A percentile compares a stretch with the other conserved stretches of the same genome.
phyloP scores from a whole-genome alignment of 2,888 invertebrate species.

The Poecilobothrus nobilitatus region DNA sequence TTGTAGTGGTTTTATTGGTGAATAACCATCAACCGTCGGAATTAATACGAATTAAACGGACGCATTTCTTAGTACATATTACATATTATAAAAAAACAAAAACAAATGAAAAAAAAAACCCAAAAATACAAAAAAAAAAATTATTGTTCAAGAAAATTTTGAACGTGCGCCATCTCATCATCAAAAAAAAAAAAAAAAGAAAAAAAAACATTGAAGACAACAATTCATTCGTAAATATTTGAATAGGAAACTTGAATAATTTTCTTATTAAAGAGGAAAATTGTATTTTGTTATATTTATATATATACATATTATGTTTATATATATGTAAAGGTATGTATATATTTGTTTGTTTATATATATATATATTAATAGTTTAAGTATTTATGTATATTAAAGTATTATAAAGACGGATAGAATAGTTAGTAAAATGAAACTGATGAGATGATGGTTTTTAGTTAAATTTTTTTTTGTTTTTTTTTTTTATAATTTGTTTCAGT shows the following conservation, averaged over 20 bases:
- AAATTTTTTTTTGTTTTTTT: no score
- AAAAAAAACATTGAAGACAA: no score
- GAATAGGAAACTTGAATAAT: conserved; percentile 1
- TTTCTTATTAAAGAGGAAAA: not conserved
- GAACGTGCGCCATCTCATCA: conserved; percentile 1
- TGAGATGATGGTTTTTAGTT: not conserved
- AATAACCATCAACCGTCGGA: no score
- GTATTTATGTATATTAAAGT: no score
- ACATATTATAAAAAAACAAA: no score
- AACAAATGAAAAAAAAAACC: not conserved
- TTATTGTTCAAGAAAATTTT: not conserved
- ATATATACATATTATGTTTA: no score
- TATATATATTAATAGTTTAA: not conserved
- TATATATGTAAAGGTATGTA: no score
- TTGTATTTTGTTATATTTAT: no score
- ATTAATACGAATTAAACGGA: not conserved
- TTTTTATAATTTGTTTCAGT: no score
- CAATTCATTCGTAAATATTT: conserved; percentile 1
- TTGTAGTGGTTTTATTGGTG: no score
- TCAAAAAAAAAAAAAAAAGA: no score
- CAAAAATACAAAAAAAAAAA: not conserved
- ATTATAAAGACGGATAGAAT: not conserved
- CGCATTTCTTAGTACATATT: not conserved
- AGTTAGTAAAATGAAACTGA: not conserved
- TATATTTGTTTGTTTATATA: no score